Conservation (phyloP, 2,113 vertebrate genomes). For the Salminus brasiliensis region DNA sequence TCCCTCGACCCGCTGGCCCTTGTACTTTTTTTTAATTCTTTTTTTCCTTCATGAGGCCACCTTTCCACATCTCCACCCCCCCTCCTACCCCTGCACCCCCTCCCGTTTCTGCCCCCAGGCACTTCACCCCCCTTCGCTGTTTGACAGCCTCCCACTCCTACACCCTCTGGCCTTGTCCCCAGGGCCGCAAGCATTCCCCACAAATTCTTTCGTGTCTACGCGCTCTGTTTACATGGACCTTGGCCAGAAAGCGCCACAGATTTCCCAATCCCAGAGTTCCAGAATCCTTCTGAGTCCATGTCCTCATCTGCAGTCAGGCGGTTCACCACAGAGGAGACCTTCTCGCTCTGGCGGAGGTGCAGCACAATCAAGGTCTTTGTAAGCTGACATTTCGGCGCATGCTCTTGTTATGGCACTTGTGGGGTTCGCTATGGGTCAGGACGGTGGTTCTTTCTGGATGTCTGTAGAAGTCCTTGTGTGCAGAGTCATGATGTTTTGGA, state of each 20-base stretch:
- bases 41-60: slow-evolving; percentile 16
- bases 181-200: slow-evolving; percentile 25
- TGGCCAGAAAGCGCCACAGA: not conserved
- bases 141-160: slow-evolving; percentile 46
- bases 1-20: slow-evolving; percentile 7
- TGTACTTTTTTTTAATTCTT: slow-evolving; percentile 11
- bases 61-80: slow-evolving; percentile 3
- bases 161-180: slow-evolving; percentile 43
- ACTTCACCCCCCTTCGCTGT: slow-evolving; percentile 33
- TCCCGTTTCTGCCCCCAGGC: slow-evolving; percentile 23
- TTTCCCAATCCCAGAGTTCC: not conserved
- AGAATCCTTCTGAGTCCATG: not conserved
- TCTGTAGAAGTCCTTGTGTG: not conserved
- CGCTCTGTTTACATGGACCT: slow-evolving; percentile 44
- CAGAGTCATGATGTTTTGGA: not conserved
- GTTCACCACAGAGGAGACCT: slow-evolving; percentile 31
- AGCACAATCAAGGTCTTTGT: slow-evolving; percentile 15
- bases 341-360: not conserved
- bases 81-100: not conserved
- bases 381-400: slow-evolving; percentile 22
- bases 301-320: slow-evolving; percentile 27
- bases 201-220: slow-evolving; percentile 42
- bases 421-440: not conserved
- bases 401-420: not conserved
- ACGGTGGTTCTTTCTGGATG: not conserved